A percentile compares a stretch with the other conserved stretches of the same genome.
Conservation (phyloP, 1,140 invertebrate genomes). For the Drosophila baimaii region DNA sequence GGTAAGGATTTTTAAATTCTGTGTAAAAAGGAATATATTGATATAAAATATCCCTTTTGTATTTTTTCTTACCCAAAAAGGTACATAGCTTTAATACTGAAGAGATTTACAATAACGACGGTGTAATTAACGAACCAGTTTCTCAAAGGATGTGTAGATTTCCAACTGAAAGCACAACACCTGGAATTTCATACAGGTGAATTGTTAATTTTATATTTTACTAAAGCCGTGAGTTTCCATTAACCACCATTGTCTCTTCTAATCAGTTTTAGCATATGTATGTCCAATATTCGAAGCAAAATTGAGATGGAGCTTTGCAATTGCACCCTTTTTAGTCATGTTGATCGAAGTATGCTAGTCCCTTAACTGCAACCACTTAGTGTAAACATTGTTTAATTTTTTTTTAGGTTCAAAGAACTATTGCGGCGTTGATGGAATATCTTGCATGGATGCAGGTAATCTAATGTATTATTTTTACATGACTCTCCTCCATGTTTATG, state of each 20-base stretch:
- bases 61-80: not conserved
- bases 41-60: no score
- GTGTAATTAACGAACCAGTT: slow-evolving; percentile 56
- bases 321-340: slow-evolving; percentile 49
- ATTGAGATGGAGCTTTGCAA: slow-evolving; percentile 61
- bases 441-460: slow-evolving; percentile 50
- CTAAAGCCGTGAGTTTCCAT: not conserved
- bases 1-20: not conserved
- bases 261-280: slow-evolving; percentile 66
- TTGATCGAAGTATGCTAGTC: slow-evolving; percentile 28
- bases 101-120: slow-evolving; percentile 53
- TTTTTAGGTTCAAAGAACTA: slow-evolving; percentile 23
- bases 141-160: slow-evolving; percentile 64
- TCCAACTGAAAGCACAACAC: slow-evolving; percentile 41
- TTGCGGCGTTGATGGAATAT: slow-evolving; percentile 45
- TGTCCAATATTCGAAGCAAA: slow-evolving; percentile 56
- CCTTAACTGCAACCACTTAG: not conserved
- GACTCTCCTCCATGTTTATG: not conserved
- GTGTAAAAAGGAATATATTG: no score
- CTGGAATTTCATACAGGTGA: slow-evolving; percentile 51
- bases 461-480: not conserved
- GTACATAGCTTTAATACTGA: slow-evolving; percentile 59
- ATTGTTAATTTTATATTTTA: not conserved
- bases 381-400: not conserved
- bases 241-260: not conserved